Evolutionary conservation across 2,797 vertebrate genomes (phyloP).

Genomic region (Sebastes hopkinsi): DNA sequence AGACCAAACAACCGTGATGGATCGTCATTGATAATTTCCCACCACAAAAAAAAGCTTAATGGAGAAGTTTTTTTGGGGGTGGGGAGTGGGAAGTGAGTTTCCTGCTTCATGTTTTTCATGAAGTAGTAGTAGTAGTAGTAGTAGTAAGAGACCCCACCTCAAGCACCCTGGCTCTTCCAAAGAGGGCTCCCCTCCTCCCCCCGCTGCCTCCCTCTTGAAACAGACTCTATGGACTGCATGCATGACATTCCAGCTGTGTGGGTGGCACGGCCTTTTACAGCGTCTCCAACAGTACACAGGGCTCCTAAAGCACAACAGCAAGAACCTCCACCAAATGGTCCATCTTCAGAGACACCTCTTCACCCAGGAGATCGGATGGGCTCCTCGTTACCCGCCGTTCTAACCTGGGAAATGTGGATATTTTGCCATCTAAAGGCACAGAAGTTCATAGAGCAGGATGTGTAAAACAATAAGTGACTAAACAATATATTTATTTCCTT

Average conservation of each 20-base stretch:
- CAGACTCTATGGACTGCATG: constrained; percentile 89
- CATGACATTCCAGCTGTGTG: constrained; percentile 93
- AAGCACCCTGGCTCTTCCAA: constrained; percentile 56
- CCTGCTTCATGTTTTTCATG: constrained; percentile 56
- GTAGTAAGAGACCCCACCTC: constrained; percentile 65
- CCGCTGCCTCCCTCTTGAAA: constrained; percentile 70
- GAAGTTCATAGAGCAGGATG: constrained; percentile 12
- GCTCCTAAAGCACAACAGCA: constrained; percentile 64
- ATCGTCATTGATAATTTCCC: constrained; percentile 89
- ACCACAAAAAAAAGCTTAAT: constrained; percentile 80
- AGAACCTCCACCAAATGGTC: constrained; percentile 47
- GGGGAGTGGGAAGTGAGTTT: constrained; percentile 49
- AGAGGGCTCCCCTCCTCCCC: constrained; percentile 45
- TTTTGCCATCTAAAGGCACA: background rate
- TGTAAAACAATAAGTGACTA: constrained; percentile 22
- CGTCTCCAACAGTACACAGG: constrained; percentile 82
- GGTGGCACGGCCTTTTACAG: constrained; percentile 87
- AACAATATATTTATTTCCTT: background rate
- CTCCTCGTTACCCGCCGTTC: background rate
- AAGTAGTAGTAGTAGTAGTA: constrained; percentile 38
- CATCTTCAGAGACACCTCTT: constrained; percentile 33
- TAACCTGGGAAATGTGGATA: constrained; percentile 22
- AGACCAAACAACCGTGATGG: constrained; percentile 83
- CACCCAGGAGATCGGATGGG: background rate
- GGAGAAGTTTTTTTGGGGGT: constrained; percentile 70